Conservation (phyloP, 2,888 invertebrate species). For the Rhamnusium bicolor region DNA sequence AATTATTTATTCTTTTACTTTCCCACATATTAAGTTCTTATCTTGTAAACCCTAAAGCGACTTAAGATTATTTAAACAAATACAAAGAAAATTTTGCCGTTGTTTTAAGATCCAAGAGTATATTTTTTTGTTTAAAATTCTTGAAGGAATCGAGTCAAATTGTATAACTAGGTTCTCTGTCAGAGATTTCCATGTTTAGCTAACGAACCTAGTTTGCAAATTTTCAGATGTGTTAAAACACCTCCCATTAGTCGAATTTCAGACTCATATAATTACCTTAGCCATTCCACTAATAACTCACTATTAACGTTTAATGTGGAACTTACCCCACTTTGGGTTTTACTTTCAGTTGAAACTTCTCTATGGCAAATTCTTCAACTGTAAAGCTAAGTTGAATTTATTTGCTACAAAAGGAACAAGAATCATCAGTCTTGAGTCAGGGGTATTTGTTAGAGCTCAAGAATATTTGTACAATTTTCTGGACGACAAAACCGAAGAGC, state of each 20-base stretch:
- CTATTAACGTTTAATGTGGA: not conserved
- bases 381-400: not conserved
- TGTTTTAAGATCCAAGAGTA: no score
- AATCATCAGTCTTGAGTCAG: not conserved
- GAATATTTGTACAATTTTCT: constrained; percentile 18
- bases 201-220: not conserved
- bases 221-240: not conserved
- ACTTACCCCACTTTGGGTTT: not conserved
- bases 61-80: no score
- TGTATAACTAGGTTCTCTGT: no score
- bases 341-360: not conserved
- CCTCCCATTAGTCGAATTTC: not conserved
- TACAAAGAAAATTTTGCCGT: no score
- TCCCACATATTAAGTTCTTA: no score
- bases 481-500: constrained; percentile 2
- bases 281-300: constrained; percentile 13
- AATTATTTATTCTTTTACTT: no score
- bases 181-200: no score
- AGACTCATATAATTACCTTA: not conserved
- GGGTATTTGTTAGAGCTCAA: not conserved
- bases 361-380: not conserved
- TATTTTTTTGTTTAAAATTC: no score
- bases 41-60: no score
- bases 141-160: no score
- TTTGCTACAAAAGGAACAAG: not conserved